These are phyloP conservation scores for Xylota segnis DNA, from an alignment of 2,888 invertebrate species.

Conservation along the genomic window DNA sequence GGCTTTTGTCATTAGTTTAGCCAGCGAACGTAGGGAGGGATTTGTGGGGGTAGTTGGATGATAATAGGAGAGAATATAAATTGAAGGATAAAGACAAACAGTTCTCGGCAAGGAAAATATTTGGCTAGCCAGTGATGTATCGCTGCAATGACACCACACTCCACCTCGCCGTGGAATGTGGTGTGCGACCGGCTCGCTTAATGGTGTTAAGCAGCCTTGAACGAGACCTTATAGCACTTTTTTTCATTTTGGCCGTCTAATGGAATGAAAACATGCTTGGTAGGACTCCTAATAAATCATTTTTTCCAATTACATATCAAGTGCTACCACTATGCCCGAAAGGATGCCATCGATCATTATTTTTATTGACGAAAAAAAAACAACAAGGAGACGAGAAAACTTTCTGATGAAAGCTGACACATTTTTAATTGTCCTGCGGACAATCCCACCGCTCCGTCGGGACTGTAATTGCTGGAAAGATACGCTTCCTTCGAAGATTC, in stretches of 20 bases:
- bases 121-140: slow-evolving; percentile 58
- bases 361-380: slow-evolving; percentile 45
- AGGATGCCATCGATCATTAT: slow-evolving; percentile 72
- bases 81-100: slow-evolving; percentile 59
- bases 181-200: slow-evolving; percentile 40
- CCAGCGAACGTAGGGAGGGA: slow-evolving; percentile 6
- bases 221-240: slow-evolving; percentile 30
- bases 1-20: slow-evolving; percentile 46
- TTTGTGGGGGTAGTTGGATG: slow-evolving; percentile 29
- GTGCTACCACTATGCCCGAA: slow-evolving; percentile 54
- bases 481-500: not conserved
- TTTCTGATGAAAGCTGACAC: slow-evolving; percentile 41
- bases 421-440: slow-evolving; percentile 49
- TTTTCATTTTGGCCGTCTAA: slow-evolving; percentile 43
- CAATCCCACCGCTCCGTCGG: not conserved
- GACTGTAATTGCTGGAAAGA: not conserved
- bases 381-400: slow-evolving; percentile 8
- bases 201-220: slow-evolving; percentile 67
- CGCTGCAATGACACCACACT: slow-evolving; percentile 40
- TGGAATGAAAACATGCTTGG: slow-evolving; percentile 70
- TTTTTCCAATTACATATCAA: slow-evolving; percentile 73
- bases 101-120: slow-evolving; percentile 57
- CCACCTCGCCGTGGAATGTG: not conserved
- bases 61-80: slow-evolving; percentile 49
- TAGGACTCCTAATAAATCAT: slow-evolving; percentile 71